phyloP scores from a whole-genome alignment of 2,888 invertebrate genomes.

The Prostheceraeus crozeri region DNA sequence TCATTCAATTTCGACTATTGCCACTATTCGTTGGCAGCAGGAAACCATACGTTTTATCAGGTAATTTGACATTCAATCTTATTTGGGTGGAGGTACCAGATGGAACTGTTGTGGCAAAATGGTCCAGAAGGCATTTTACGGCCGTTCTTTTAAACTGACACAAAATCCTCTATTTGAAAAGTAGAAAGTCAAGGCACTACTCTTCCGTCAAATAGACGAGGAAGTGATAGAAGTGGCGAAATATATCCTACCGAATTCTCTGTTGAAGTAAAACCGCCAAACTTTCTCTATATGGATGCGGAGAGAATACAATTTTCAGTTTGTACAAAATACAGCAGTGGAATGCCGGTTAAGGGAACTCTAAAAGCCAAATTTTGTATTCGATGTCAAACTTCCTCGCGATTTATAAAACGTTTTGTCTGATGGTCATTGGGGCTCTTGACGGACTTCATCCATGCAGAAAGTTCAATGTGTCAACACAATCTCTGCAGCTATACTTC shows the following conservation, averaged over 20 bases:
- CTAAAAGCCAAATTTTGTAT: background rate
- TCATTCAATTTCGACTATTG: slow-evolving; percentile 7
- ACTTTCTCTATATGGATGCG: background rate
- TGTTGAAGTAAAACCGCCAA: background rate
- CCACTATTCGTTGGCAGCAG: background rate
- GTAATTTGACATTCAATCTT: slow-evolving; percentile 39
- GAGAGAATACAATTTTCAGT: background rate
- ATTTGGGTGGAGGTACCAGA: background rate
- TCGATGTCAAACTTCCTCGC: too few species aligned
- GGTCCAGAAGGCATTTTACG: slow-evolving; percentile 8
- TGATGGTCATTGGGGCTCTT: too few species aligned
- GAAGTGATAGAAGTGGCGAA: background rate
- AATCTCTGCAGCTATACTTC: too few species aligned
- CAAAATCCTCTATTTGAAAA: background rate
- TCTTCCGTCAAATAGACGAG: background rate
- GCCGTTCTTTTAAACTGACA: background rate
- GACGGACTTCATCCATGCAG: too few species aligned
- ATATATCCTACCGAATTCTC: background rate
- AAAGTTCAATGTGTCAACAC: too few species aligned
- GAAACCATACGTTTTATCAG: background rate
- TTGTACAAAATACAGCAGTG: slow-evolving; percentile 9
- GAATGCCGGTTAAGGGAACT: background rate
- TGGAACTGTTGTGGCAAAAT: background rate
- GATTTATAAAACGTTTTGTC: too few species aligned
- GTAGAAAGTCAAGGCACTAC: background rate